Conservation (phyloP, 64 coral and sea anemone species). For the Platygyra sinensis region DNA sequence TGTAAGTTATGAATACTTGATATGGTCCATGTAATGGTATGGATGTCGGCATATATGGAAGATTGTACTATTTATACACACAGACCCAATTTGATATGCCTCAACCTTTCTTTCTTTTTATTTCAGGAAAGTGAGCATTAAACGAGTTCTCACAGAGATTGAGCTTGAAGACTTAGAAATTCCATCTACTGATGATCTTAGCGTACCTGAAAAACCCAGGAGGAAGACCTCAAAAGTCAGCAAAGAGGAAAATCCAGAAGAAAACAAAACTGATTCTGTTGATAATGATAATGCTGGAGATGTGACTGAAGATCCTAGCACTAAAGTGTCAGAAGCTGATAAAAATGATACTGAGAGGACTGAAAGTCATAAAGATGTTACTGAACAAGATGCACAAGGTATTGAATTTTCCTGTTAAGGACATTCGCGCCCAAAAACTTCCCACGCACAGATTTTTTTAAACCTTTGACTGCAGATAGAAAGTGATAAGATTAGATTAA, state of each 20-base stretch:
- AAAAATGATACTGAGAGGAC: not conserved
- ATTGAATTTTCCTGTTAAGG: not conserved
- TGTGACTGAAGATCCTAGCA: not conserved
- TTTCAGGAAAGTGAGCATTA: conserved; percentile 6
- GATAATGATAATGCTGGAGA: not conserved
- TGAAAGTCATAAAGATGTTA: not conserved
- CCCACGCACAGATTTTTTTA: too few relatives aligned
- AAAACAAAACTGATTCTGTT: not conserved
- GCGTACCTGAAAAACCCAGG: not conserved
- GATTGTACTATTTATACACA: too few relatives aligned
- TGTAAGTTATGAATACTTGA: too few relatives aligned
- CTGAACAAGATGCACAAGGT: conserved; percentile 35
- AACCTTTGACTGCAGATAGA: too few relatives aligned
- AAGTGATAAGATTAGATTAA: too few relatives aligned
- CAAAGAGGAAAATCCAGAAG: not conserved
- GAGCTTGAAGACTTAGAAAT: not conserved
- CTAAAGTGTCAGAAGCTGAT: not conserved
- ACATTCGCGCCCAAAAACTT: too few relatives aligned
- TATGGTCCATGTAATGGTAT: too few relatives aligned
- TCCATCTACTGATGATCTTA: not conserved
- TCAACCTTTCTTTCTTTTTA: not conserved
- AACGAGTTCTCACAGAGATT: not conserved
- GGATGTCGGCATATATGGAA: too few relatives aligned
- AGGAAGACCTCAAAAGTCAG: not conserved
- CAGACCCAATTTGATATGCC: not conserved